phyloP scores from a whole-genome alignment of 2,888 invertebrate genomes.

The Dascillus cervinus region DNA sequence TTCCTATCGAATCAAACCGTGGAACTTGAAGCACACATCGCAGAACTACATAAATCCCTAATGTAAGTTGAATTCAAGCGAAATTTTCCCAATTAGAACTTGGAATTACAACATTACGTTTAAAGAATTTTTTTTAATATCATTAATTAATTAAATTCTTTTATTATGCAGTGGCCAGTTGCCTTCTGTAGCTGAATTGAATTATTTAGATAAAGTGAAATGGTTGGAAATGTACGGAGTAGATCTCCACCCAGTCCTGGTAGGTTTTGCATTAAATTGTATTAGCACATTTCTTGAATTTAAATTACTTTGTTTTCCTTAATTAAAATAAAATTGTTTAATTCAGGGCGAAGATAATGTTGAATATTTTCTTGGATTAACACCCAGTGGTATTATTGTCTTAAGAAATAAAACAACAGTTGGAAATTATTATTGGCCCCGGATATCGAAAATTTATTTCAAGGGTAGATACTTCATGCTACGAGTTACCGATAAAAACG shows the following conservation, averaged over 20 bases:
- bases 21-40: conserved; percentile 80
- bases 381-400: conserved; percentile 92
- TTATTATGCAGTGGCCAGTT: conserved; percentile 64
- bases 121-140: too few species aligned
- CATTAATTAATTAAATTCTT: too few species aligned
- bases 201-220: conserved; percentile 94
- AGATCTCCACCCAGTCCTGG: conserved; percentile 92
- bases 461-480: conserved; percentile 96
- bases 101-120: too few species aligned
- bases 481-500: conserved; percentile 91
- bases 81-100: too few species aligned
- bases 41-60: conserved; percentile 81
- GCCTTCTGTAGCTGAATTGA: conserved; percentile 87
- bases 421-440: conserved; percentile 97
- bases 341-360: conserved; percentile 90
- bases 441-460: conserved; percentile 93
- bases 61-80: too few species aligned
- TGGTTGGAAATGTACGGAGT: conserved; percentile 99
- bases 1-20: conserved; percentile 87
- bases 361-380: conserved; percentile 91
- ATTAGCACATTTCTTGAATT: conserved; percentile 11
- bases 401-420: conserved; percentile 93
- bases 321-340: too few species aligned
- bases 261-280: conserved; percentile 44
- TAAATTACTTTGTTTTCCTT: too few species aligned